phyloP scores from a whole-genome alignment of 2,797 vertebrate species.

The Erethizon dorsatum region DNA sequence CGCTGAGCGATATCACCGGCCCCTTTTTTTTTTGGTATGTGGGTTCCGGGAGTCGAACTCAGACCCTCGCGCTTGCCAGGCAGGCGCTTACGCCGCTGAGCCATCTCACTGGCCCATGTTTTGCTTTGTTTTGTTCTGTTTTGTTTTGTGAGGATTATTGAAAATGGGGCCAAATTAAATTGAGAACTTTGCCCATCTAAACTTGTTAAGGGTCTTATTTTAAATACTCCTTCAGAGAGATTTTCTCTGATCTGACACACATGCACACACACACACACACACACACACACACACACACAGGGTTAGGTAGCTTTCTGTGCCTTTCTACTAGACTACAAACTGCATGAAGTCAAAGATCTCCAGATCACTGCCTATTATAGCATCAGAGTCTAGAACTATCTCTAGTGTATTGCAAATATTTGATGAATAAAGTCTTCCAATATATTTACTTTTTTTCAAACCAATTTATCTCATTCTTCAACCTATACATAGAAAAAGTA shows the following conservation, averaged over 20 bases:
- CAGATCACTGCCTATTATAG: neutral
- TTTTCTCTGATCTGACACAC: neutral
- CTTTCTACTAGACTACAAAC: neutral
- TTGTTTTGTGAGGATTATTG: slow-evolving; percentile 44
- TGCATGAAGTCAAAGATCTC: neutral
- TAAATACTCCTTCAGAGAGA: slow-evolving; percentile 9
- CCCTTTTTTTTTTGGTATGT: too few species aligned
- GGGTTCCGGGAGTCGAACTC: too few species aligned
- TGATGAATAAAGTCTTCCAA: neutral
- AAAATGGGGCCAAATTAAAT: slow-evolving; percentile 48
- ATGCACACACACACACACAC: neutral
- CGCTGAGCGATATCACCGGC: too few species aligned
- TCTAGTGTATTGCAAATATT: slow-evolving; percentile 7
- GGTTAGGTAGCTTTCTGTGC: neutral
- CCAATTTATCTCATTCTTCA: slow-evolving; percentile 38
- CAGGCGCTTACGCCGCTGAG: too few species aligned
- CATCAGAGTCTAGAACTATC: slow-evolving; percentile 11
- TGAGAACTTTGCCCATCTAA: neutral
- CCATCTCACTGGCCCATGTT: too few species aligned
- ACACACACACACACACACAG: neutral
- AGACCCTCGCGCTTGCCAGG: too few species aligned
- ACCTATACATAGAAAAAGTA: slow-evolving; percentile 44
- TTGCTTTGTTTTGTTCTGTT: neutral
- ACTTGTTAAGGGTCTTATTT: slow-evolving; percentile 2
- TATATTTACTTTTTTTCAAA: slow-evolving; percentile 58